Conservation (phyloP, 2,113 vertebrate species). For the Hiodon alosoides region DNA sequence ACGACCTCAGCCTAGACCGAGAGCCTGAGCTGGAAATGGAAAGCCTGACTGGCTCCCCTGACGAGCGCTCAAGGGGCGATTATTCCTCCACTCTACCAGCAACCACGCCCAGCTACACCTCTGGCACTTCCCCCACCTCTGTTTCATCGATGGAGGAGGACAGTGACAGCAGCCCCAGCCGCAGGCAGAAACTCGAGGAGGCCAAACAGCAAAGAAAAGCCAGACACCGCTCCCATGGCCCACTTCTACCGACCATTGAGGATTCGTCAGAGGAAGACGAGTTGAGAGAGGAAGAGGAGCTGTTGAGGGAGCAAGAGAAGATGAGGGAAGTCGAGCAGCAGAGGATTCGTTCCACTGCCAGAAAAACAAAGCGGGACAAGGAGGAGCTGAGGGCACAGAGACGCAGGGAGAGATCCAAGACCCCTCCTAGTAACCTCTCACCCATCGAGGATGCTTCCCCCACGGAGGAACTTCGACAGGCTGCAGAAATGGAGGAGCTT, state of each 20-base stretch:
- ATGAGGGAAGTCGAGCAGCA: constrained; percentile 98
- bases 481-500: constrained; percentile 96
- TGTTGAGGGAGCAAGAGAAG: constrained; percentile 93
- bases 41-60: constrained; percentile 89
- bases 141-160: constrained; percentile 96
- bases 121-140: constrained; percentile 90
- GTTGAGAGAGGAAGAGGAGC: constrained; percentile 92
- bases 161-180: constrained; percentile 95
- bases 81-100: constrained; percentile 91
- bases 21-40: constrained; percentile 98
- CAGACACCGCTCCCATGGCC: constrained; percentile 88
- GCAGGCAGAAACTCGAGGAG: constrained; percentile 85
- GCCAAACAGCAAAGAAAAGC: constrained; percentile 97
- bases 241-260: constrained; percentile 93
- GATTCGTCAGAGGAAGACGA: constrained; percentile 97
- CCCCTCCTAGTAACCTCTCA: constrained; percentile 92
- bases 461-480: constrained; percentile 91
- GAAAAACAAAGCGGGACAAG: constrained; percentile 93
- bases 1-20: constrained; percentile 77
- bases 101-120: constrained; percentile 89
- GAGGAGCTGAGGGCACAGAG: constrained; percentile 93
- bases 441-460: constrained; percentile 96
- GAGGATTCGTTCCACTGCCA: constrained; percentile 86
- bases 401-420: constrained; percentile 91
- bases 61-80: constrained; percentile 88